Evolutionary conservation across 2,113 vertebrate species (phyloP), one percentile per base, ranked within the genome.

Genomic region (Melanotaenia duboulayi): DNA sequence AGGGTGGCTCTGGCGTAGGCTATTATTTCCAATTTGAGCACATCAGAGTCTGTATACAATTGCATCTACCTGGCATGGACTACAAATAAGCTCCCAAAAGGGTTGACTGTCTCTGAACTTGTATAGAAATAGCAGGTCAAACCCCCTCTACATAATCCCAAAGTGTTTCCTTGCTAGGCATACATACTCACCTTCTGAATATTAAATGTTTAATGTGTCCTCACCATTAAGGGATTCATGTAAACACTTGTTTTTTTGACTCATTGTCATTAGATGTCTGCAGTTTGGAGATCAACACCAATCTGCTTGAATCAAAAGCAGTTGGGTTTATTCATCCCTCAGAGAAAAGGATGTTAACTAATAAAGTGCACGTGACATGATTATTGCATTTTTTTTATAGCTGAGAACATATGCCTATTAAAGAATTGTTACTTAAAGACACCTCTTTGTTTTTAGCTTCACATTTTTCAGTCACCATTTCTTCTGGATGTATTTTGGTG

Each of bases 31-130:
- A 52, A 51, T 72, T 74, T 72, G 76, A 81, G 73, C 69, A 80
- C 51, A 83, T 73, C 76, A 73, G 65, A 76, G 58, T n/a, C 42
- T 50, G 51, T 61, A 74, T 84, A 83, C 84, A 85, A 87, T 81
- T 68, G 62, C 58, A 68, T 67, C 58, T 87, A 61, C 56, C 78
- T 82, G 70, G 67, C 83, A 66, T 0, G 0, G 46, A 80, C 66
- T 68, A 73, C 63, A 81, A 74, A 80, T 64, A 19, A 25, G 35
- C 61, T 80, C 70, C 67, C 70, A 10, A 62, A 76, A 73, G 76
- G 60, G 22, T 56, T 4, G 22, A 37, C 14, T 67, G 66, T 80
- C 65, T 78, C 46, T 71, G 55, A 85, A 79, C 48, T 54, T 62
- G 61, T 55, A 16, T 58, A 48, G 59, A 71, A 82, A 80, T 83